A percentile compares a stretch with the other conserved stretches of the same genome.
These are phyloP conservation scores for Diachasmimorpha longicaudata DNA, from an alignment of 1,140 invertebrate species.

Conservation along the genomic window DNA sequence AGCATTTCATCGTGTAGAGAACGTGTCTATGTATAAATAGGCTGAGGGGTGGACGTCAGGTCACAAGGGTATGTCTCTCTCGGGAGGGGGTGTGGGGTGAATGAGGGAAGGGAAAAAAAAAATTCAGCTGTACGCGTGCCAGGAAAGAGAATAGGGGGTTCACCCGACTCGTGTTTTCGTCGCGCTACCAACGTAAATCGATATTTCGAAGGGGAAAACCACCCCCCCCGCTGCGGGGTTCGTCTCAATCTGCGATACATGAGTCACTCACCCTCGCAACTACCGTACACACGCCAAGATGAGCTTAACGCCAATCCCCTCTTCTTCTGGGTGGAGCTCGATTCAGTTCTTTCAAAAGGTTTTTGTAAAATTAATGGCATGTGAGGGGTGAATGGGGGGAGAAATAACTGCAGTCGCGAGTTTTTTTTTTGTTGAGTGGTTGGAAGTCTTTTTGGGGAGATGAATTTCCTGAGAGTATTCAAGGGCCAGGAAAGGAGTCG, in stretches of 20 bases:
- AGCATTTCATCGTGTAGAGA: background rate
- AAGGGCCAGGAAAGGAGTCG: too few relatives aligned
- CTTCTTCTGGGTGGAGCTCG: background rate
- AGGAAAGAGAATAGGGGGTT: background rate
- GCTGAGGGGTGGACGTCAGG: background rate
- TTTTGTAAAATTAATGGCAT: background rate
- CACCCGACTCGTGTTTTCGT: background rate
- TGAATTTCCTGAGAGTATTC: too few relatives aligned
- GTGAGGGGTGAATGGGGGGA: too few relatives aligned
- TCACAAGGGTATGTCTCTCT: background rate
- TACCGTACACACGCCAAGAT: background rate
- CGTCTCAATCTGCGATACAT: background rate
- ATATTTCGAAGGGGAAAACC: background rate
- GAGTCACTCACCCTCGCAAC: constrained; percentile 8
- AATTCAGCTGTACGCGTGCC: background rate
- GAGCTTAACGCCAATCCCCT: background rate
- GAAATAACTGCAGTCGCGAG: too few relatives aligned
- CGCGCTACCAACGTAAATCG: background rate
- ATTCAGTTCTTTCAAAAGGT: background rate
- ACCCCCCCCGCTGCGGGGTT: background rate
- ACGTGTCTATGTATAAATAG: background rate
- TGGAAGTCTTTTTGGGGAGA: too few relatives aligned
- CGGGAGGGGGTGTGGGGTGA: background rate
- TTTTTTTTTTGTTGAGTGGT: too few relatives aligned
- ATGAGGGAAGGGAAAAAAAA: background rate